Evolutionary conservation across 2,888 invertebrate species (phyloP), one percentile per base, ranked within the genome.

Genomic region (Tubiluchus corallicola): DNA sequence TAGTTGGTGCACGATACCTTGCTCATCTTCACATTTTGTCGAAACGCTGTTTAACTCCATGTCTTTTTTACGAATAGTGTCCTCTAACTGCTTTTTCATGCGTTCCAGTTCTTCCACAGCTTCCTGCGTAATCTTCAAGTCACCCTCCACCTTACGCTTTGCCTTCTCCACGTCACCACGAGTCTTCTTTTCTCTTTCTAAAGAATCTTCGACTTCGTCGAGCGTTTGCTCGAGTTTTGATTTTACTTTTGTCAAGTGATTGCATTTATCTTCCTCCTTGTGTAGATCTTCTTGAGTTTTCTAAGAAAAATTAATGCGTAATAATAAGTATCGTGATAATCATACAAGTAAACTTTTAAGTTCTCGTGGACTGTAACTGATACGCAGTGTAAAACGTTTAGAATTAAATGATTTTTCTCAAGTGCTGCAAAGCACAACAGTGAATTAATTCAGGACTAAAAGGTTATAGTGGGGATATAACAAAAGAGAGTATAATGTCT

Each of bases 251-350:
- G 56, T 60, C 42, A 60, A 41, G 46, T 62, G 61, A 49, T 54
- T 57, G 19, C 90, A 85, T 73, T 98, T 96, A 74, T 98, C 96
- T 68, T 98, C 96, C 59, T 92, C 87, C 53, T 90, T 87, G 61
- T 69, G 65, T 16, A 68, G 61, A 48, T 66, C 65, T 48, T 64
- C 67, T 48, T 57, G 54, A 20, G 66, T 60, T 53, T 64, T 65
- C 52, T 65, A 13, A 9, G n/a, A 29, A 9, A n/a, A 9, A 29
- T n/a, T n/a, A n/a, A n/a, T n/a, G n/a, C n/a, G n/a, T n/a, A n/a
- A n/a, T n/a, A n/a, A n/a, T n/a, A n/a, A n/a, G n/a, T n/a, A n/a
- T n/a, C n/a, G n/a, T n/a, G n/a, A n/a, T n/a, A n/a, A n/a, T n/a
- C n/a, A n/a, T n/a, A n/a, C n/a, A n/a, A n/a, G n/a, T n/a, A n/a